Conservation (phyloP, 2,113 vertebrate species). For the Dicrurus megarhynchus region DNA sequence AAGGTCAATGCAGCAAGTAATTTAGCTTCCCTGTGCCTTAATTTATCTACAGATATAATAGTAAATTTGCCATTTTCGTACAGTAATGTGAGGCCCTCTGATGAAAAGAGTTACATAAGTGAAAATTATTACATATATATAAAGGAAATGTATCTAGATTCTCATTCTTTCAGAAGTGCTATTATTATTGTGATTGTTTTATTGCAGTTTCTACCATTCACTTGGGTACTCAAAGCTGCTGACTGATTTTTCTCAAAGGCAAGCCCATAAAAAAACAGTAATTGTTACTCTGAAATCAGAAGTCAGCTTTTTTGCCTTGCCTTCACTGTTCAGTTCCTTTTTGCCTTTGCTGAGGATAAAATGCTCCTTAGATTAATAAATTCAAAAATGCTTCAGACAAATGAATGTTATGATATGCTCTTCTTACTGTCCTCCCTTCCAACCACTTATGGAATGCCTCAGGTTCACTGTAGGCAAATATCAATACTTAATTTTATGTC, state of each 20-base stretch:
- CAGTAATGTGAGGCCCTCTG: background rate
- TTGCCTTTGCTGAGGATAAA: background rate
- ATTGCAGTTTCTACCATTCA: slow-evolving; percentile 25
- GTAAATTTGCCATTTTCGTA: slow-evolving; percentile 10
- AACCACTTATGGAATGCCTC: background rate
- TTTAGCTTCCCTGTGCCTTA: background rate
- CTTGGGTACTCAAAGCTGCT: slow-evolving; percentile 14
- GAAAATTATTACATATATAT: background rate
- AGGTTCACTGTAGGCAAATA: background rate
- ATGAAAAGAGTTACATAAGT: slow-evolving; percentile 19
- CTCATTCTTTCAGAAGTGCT: slow-evolving; percentile 8
- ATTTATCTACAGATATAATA: slow-evolving; percentile 22
- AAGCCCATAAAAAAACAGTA: background rate
- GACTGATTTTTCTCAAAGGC: slow-evolving; percentile 39
- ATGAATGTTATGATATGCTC: background rate
- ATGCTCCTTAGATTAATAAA: background rate
- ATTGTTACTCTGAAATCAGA: slow-evolving; percentile 18
- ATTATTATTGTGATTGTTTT: slow-evolving; percentile 40
- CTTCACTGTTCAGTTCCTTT: background rate
- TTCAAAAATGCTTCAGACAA: background rate
- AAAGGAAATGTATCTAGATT: slow-evolving; percentile 11
- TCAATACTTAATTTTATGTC: background rate
- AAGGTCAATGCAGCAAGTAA: slow-evolving; percentile 35
- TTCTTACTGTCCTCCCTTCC: background rate
- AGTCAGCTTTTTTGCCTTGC: slow-evolving; percentile 34